Conservation (phyloP, 2,797 vertebrate genomes). For the Pangasius djambal region DNA sequence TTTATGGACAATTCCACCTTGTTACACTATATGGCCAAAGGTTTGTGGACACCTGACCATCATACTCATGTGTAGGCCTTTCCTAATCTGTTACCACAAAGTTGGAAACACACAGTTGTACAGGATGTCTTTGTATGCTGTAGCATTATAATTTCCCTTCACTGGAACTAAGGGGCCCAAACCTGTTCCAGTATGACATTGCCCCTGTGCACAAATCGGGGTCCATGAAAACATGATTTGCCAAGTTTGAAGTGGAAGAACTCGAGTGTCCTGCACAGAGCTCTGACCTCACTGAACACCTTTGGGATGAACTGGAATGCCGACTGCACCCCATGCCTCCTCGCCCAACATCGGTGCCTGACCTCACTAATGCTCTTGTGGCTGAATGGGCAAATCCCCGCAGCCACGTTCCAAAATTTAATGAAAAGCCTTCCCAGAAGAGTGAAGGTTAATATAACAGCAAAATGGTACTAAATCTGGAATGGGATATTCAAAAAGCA, state of each 20-base stretch:
- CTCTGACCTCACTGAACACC: background rate
- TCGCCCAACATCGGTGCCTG: background rate
- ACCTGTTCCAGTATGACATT: background rate
- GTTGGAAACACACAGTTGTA: background rate
- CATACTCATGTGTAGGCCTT: background rate
- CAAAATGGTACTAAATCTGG: background rate
- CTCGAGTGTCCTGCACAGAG: background rate
- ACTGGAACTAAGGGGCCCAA: background rate
- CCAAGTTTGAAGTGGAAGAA: background rate
- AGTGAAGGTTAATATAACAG: background rate
- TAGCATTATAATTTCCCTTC: background rate
- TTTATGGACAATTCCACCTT: background rate
- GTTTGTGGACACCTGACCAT: background rate
- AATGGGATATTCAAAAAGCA: background rate
- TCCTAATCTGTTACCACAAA: background rate
- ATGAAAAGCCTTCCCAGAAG: background rate
- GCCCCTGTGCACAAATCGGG: background rate
- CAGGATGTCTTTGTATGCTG: background rate
- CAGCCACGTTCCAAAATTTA: background rate
- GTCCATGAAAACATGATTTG: background rate
- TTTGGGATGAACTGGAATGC: background rate
- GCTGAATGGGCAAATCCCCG: background rate
- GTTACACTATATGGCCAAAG: background rate
- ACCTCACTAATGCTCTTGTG: background rate
- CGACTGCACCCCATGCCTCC: background rate